Evolutionary conservation across 1,140 invertebrate species (phyloP).

Genomic region (Pogonognathellus flavescens): DNA sequence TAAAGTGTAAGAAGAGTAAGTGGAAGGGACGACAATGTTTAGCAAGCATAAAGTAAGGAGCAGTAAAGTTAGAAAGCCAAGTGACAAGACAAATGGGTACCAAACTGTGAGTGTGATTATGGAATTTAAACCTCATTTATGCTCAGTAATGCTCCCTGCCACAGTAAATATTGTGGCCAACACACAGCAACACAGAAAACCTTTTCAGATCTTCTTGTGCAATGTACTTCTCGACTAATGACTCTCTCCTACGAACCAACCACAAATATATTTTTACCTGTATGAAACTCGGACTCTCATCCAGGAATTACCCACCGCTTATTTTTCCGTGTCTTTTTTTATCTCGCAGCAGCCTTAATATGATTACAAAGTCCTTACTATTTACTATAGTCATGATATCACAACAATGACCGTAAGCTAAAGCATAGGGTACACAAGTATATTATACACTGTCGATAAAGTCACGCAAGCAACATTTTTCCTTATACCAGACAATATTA

Average conservation of each 20-base stretch:
- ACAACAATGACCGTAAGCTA: no score
- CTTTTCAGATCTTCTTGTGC: background rate
- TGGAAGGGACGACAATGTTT: background rate
- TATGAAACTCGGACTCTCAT: background rate
- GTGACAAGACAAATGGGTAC: slow-evolving; percentile 45
- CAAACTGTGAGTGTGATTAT: slow-evolving; percentile 40
- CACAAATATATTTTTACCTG: background rate
- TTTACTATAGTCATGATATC: no score
- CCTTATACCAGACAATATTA: no score
- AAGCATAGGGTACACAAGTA: no score
- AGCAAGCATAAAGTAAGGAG: background rate
- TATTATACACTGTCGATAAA: no score
- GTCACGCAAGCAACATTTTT: no score
- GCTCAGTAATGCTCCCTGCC: slow-evolving; percentile 9
- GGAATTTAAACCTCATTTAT: slow-evolving; percentile 30
- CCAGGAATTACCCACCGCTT: no score
- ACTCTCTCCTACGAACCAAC: slow-evolving; percentile 4
- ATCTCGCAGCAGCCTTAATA: no score
- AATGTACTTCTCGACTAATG: slow-evolving; percentile 37
- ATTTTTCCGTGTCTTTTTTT: no score
- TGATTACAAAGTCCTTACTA: no score
- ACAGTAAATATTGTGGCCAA: slow-evolving; percentile 12
- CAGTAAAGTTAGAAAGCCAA: slow-evolving; percentile 3
- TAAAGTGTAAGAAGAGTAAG: slow-evolving; percentile 3
- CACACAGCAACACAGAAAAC: background rate